phyloP scores from a whole-genome alignment of 2,888 invertebrate genomes.

The Willowsia nigromaculata region DNA sequence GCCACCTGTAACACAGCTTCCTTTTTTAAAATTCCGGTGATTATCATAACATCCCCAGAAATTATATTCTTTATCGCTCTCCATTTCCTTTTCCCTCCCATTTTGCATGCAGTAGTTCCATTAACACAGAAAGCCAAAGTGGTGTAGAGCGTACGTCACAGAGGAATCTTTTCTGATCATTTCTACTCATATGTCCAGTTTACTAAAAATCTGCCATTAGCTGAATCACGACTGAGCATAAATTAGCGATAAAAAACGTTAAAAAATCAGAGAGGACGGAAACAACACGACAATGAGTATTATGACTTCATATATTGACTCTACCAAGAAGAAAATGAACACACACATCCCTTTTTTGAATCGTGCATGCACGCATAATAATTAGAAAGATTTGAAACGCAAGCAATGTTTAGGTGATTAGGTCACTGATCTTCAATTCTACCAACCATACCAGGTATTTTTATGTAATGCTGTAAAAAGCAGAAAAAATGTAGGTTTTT shows the following conservation, averaged over 20 bases:
- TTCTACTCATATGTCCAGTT: neutral
- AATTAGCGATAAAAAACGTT: conserved; percentile 53
- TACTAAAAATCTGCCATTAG: neutral
- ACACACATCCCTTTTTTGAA: too few species aligned
- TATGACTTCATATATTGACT: too few species aligned
- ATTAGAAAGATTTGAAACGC: conserved; percentile 25
- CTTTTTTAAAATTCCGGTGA: neutral
- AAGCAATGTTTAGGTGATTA: conserved; percentile 26
- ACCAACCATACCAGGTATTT: neutral
- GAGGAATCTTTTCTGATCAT: too few species aligned
- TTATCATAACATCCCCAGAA: neutral
- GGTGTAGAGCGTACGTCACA: too few species aligned
- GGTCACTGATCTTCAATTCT: conserved; percentile 56
- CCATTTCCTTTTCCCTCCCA: neutral
- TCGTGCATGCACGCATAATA: conserved; percentile 41
- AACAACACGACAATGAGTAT: conserved; percentile 3
- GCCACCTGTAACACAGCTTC: neutral
- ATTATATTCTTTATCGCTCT: too few species aligned
- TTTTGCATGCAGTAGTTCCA: neutral
- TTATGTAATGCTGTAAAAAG: neutral
- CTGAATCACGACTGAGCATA: conserved; percentile 33
- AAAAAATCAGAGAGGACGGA: conserved; percentile 18
- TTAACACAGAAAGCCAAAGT: neutral
- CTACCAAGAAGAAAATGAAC: neutral
- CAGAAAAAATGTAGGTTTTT: neutral